These are phyloP conservation scores for Drosophila ustulata DNA, from an alignment of 2,888 invertebrate genomes.

Conservation along the genomic window DNA sequence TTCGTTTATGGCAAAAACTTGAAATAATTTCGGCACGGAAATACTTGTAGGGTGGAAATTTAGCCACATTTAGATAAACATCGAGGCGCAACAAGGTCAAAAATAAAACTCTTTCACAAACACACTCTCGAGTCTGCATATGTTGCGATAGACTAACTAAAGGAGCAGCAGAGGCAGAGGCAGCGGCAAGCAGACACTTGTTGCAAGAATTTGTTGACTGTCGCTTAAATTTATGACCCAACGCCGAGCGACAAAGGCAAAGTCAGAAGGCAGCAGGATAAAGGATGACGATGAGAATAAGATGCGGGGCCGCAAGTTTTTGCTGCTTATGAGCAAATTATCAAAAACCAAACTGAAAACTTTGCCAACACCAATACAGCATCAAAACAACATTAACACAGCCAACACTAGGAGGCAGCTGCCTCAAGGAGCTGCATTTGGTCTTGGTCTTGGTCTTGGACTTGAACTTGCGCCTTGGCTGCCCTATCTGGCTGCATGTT, in stretches of 20 bases:
- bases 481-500: conserved; percentile 24
- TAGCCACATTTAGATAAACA: conserved; percentile 60
- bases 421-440: conserved; percentile 32
- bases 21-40: conserved; percentile 10
- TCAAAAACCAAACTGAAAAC: conserved; percentile 60
- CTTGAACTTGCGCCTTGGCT: conserved; percentile 23
- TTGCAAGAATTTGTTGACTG: conserved; percentile 85
- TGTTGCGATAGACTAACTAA: conserved; percentile 19
- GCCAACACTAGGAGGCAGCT: conserved; percentile 16
- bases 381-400: conserved; percentile 79
- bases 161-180: conserved; percentile 29
- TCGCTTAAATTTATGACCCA: conserved; percentile 84
- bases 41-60: conserved; percentile 25
- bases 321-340: conserved; percentile 70
- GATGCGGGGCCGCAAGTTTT: conserved; percentile 53
- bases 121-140: conserved; percentile 5
- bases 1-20: not conserved
- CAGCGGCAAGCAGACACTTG: conserved; percentile 77
- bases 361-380: conserved; percentile 58
- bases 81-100: conserved; percentile 55
- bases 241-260: conserved; percentile 52
- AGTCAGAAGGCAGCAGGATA: conserved; percentile 16
- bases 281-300: conserved; percentile 29
- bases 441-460: conserved; percentile 20
- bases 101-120: conserved; percentile 52